Base-by-base conservation (phyloP, 2,113 vertebrate species). In the Ciconia maguari region DNA sequence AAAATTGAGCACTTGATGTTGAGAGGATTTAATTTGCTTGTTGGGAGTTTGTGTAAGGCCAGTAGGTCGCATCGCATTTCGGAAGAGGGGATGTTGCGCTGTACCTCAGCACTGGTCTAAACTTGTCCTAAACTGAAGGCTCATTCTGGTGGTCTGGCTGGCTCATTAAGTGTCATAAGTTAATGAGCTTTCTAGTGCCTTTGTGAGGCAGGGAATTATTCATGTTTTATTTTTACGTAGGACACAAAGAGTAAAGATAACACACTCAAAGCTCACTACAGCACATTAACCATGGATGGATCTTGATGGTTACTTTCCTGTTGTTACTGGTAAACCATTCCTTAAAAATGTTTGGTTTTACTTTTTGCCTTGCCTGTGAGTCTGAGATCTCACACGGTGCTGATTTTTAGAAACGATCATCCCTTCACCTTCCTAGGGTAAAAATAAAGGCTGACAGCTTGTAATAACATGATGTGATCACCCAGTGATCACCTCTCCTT, bases 41-140 rank as follows among this genome's bases (percentile, higher is more conserved):
- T 85, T 36, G 22, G 27, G 78, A 57, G 32, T 46, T 70, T 36
- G 38, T 27, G 29, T 52, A 9, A 46, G 42, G 71, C 51, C 44
- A 41, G 78, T 27, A 27, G 71, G 62, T 54, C 11, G 1, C 2
- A 3, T 2, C 0, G 3, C 20, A 4, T 19, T 80, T 83, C 52
- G 36, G 62, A 76, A 38, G 27, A 54, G 52, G 32, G 11, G 21
- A 14, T 10, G 16, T 11, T 41, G 21, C 1, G 1, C 70, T 57
- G 6, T 55, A 18, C 55, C 49, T 78, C 48, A 2, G 11, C 20
- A 11, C 24, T 16, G 48, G 76, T 21, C 75, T 79, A 24, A 85
- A 20, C 24, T 32, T 57, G 32, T 54, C 62, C 66, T 66, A 36
- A 75, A 27, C 32, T 13, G 30, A 38, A 17, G 0, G 0, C 25